phyloP scores from a whole-genome alignment of 2,113 vertebrate genomes.

The Phaetusa simplex region DNA sequence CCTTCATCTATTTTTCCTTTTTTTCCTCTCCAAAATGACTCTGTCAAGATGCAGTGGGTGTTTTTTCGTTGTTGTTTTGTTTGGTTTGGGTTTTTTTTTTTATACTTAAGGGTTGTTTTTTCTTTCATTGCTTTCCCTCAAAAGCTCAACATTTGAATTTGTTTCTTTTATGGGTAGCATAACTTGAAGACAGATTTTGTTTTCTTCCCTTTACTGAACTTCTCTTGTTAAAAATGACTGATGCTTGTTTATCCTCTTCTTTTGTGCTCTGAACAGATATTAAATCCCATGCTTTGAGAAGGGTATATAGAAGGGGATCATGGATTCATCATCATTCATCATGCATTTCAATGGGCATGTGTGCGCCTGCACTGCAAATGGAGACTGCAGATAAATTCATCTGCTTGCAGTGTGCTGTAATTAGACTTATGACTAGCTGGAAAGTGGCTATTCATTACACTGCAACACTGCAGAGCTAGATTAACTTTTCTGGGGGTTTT shows the following conservation, averaged over 20 bases:
- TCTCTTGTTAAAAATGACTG: conserved; percentile 65
- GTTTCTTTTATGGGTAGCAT: neutral
- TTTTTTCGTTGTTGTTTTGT: neutral
- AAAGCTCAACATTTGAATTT: neutral
- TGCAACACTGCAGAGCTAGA: neutral
- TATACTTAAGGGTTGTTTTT: neutral
- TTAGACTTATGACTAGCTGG: conserved; percentile 4
- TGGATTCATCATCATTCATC: conserved; percentile 26
- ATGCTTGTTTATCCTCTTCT: conserved; percentile 53
- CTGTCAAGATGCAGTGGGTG: neutral
- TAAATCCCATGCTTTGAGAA: conserved; percentile 7
- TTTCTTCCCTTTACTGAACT: conserved; percentile 15
- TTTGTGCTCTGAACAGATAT: conserved; percentile 28
- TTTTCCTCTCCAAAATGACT: neutral
- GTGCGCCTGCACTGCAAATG: neutral
- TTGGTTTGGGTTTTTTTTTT: neutral
- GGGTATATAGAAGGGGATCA: neutral
- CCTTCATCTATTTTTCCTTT: neutral
- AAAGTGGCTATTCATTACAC: neutral
- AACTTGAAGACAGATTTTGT: conserved; percentile 26
- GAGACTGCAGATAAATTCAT: neutral
- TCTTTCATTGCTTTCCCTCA: neutral
- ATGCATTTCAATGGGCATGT: neutral
- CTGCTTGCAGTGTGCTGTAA: neutral
- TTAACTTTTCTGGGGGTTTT: neutral